Evolutionary conservation across 2,888 invertebrate species (phyloP).

Genomic region (Spilosoma lubricipeda): DNA sequence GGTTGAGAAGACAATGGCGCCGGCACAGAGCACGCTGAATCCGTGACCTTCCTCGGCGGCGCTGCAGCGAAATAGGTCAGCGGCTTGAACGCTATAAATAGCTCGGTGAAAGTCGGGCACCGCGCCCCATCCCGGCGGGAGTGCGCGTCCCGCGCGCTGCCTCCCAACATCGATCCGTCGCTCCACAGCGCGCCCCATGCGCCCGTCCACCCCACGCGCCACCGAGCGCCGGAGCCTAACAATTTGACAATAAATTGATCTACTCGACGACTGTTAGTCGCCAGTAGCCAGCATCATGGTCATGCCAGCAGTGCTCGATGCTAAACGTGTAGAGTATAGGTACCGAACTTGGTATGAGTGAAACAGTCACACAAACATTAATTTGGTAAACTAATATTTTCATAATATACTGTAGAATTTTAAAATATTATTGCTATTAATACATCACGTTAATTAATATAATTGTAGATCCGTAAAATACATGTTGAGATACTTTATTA

Average conservation of each 20-base stretch:
- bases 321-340: too few relatives aligned
- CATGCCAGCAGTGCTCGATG: neutral
- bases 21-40: slow-evolving; percentile 82
- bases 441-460: neutral
- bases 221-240: slow-evolving; percentile 54
- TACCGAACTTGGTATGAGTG: too few relatives aligned
- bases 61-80: slow-evolving; percentile 86
- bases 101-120: slow-evolving; percentile 85
- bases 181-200: slow-evolving; percentile 48
- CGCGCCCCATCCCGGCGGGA: slow-evolving; percentile 77
- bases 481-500: neutral
- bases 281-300: slow-evolving; percentile 19
- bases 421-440: too few relatives aligned
- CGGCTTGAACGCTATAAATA: slow-evolving; percentile 86
- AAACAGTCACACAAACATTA: neutral
- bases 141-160: slow-evolving; percentile 63
- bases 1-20: slow-evolving; percentile 83
- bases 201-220: slow-evolving; percentile 44
- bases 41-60: slow-evolving; percentile 84
- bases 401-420: neutral
- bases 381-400: neutral
- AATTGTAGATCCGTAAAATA: neutral
- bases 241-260: slow-evolving; percentile 59
- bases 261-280: slow-evolving; percentile 39
- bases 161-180: slow-evolving; percentile 63